phyloP scores from a whole-genome alignment of 2,113 vertebrate species.

The Mola mola region DNA sequence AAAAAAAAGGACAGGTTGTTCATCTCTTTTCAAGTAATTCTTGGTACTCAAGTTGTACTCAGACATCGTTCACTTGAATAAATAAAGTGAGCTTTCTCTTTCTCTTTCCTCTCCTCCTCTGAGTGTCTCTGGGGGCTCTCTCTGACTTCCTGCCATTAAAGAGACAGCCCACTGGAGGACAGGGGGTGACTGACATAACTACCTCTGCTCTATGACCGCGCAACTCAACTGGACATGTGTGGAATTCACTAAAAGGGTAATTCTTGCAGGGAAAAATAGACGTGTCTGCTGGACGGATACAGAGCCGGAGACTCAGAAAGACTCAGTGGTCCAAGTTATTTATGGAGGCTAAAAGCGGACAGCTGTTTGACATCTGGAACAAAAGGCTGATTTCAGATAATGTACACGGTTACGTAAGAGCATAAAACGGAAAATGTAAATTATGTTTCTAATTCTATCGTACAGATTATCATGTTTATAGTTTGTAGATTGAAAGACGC shows the following conservation, averaged over 20 bases:
- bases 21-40: neutral
- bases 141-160: slow-evolving; percentile 80
- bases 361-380: slow-evolving; percentile 40
- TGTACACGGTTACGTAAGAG: slow-evolving; percentile 46
- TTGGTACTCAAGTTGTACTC: slow-evolving; percentile 20
- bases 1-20: neutral
- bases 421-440: slow-evolving; percentile 3
- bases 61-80: slow-evolving; percentile 42
- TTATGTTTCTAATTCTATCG: neutral
- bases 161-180: slow-evolving; percentile 69
- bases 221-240: slow-evolving; percentile 67
- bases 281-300: neutral
- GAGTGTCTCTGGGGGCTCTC: slow-evolving; percentile 53
- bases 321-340: neutral
- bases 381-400: slow-evolving; percentile 23
- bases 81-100: slow-evolving; percentile 61
- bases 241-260: slow-evolving; percentile 47
- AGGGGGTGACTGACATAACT: slow-evolving; percentile 68
- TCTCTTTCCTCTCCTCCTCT: slow-evolving; percentile 45
- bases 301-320: neutral
- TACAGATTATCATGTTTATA: neutral
- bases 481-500: too few species aligned
- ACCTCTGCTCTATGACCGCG: slow-evolving; percentile 55
- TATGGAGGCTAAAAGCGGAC: neutral
- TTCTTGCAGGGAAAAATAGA: slow-evolving; percentile 31